Evolutionary conservation across 2,797 vertebrate species (phyloP), one percentile per base, ranked within the genome.

Genomic region (Parauchenoglanis ngamensis): DNA sequence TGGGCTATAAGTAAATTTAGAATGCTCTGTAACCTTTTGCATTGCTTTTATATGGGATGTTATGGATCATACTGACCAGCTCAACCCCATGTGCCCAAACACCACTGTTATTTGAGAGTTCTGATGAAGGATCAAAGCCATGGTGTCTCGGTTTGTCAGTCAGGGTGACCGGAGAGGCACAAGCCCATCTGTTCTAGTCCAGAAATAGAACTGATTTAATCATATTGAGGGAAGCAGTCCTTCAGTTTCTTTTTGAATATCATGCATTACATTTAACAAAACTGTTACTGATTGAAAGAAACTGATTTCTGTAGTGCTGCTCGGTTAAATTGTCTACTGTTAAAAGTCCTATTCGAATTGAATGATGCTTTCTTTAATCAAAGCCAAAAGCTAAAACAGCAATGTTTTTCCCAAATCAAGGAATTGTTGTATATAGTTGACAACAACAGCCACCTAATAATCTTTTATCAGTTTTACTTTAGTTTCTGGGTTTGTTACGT

Each of bases 161-260:
- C 86, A 83, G 82, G 7, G 84, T 94, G 93, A 94, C 93, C 91
- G 87, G 86, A 94, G 85, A 90, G 86, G 92, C 88, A 81, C 85
- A 79, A 83, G 90, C 89, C 89, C 91, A 94, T 93, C 92, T 94
- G 93, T 94, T 93, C 91, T 46, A 89, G 90, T 88, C 90, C 85
- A 89, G 91, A 88, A 84, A 86, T 84, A 81, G 68, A 78, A 56
- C 63, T 25, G 52, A 85, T 89, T 79, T 91, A 91, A 88, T 79
- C 75, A 57, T 85, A 89, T 88, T 56, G 25, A 21, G 91, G 91
- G 93, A 94, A 92, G 90, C 90, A 82, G 81, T 5, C 81, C 85
- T 28, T 21, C 91, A 93, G 93, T 93, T 90, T 92, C 81, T 88
- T 91, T 93, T 93, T 93, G 92, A 93, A 94, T 93, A 94, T 94